These are phyloP conservation scores for Andrena hattorfiana DNA, from an alignment of 2,888 invertebrate genomes.

Conservation along the genomic window DNA sequence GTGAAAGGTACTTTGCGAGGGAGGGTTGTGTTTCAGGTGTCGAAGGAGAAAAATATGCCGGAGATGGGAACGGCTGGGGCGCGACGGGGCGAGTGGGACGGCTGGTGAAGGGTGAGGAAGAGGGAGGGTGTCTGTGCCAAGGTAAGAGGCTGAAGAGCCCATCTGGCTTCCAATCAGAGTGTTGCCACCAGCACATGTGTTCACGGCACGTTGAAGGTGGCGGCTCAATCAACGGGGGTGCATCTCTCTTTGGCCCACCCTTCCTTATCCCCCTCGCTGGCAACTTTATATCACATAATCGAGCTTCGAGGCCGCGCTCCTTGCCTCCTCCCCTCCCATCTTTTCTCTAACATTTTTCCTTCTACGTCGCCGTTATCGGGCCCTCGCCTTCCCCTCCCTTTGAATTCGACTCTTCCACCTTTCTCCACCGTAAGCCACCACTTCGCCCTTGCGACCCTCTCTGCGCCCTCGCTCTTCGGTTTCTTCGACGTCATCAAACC, in stretches of 20 bases:
- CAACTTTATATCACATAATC: constrained; percentile 80
- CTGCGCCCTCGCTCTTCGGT: background rate
- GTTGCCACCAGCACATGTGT: constrained; percentile 81
- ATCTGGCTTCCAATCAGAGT: constrained; percentile 82
- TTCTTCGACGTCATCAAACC: constrained; percentile 37
- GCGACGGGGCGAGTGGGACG: background rate
- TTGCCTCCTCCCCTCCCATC: constrained; percentile 12
- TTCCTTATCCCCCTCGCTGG: constrained; percentile 67
- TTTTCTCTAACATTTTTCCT: constrained; percentile 31
- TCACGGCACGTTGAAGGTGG: constrained; percentile 77
- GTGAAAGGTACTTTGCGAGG: constrained; percentile 46
- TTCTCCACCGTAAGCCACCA: background rate
- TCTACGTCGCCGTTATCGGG: constrained; percentile 1
- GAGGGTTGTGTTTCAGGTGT: constrained; percentile 66
- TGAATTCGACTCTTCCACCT: constrained; percentile 24
- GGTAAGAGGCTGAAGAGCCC: constrained; percentile 79
- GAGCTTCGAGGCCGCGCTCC: constrained; percentile 66
- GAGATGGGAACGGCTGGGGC: constrained; percentile 33
- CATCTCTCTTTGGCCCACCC: constrained; percentile 71
- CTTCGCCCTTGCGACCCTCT: constrained; percentile 13
- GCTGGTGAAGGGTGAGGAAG: constrained; percentile 9
- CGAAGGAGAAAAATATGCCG: constrained; percentile 49
- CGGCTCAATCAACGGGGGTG: constrained; percentile 79
- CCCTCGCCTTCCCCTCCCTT: constrained; percentile 2
- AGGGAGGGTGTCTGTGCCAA: constrained; percentile 50